Conservation (phyloP, 2,113 vertebrate genomes). For the Rhinogobius similis region DNA sequence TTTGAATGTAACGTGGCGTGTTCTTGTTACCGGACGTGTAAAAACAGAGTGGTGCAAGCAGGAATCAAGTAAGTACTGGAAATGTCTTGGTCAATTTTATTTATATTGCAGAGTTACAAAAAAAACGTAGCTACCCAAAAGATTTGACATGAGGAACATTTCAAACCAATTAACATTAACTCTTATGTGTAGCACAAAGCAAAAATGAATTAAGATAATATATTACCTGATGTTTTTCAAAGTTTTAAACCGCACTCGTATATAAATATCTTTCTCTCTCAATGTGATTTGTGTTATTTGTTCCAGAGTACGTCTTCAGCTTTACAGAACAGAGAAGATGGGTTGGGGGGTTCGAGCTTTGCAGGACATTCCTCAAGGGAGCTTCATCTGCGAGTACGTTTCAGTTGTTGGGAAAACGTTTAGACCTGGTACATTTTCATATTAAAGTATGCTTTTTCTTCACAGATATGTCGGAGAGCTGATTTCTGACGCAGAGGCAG, state of each 20-base stretch:
- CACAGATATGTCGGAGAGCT: conserved; percentile 90
- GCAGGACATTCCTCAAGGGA: conserved; percentile 90
- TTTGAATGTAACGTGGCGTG: conserved; percentile 95
- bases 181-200: too few relatives aligned
- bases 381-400: conserved; percentile 93
- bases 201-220: not conserved
- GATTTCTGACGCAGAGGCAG: conserved; percentile 92
- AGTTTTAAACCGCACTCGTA: too few relatives aligned
- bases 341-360: conserved; percentile 90
- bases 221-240: too few relatives aligned
- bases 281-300: not conserved
- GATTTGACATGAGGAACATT: too few relatives aligned
- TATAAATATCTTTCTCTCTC: too few relatives aligned
- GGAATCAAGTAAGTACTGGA: conserved; percentile 89
- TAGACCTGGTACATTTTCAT: not conserved
- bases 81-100: conserved; percentile 79
- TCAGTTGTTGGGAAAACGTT: not conserved
- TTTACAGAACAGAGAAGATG: conserved; percentile 93
- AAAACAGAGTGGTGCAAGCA: conserved; percentile 91
- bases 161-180: too few relatives aligned
- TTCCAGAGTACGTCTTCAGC: conserved; percentile 87
- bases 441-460: not conserved
- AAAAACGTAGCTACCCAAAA: too few relatives aligned
- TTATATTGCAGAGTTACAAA: not conserved
- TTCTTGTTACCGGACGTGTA: conserved; percentile 88